Conservation (phyloP, 2,113 vertebrate species). For the Symphodus melops region DNA sequence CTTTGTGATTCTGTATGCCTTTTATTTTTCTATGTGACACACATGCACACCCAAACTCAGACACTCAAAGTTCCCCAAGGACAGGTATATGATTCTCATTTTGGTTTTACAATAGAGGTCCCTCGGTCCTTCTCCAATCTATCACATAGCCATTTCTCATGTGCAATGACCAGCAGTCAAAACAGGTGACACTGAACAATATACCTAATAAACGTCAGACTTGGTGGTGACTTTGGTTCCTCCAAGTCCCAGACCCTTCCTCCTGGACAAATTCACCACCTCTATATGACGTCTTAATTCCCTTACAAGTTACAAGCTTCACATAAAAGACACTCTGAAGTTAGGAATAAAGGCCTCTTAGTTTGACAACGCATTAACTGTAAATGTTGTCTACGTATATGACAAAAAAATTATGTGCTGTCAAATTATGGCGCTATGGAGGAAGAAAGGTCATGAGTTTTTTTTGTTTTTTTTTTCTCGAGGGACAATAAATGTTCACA, state of each 20-base stretch:
- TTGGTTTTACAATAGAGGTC: slow-evolving; percentile 5
- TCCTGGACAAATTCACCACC: not conserved
- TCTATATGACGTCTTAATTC: not conserved
- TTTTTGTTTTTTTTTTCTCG: too few species aligned
- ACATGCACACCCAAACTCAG: not conserved
- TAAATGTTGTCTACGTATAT: not conserved
- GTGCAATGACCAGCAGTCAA: slow-evolving; percentile 14
- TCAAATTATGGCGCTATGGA: not conserved
- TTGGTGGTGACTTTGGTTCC: slow-evolving; percentile 3
- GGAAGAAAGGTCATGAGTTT: not conserved
- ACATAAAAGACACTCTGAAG: slow-evolving; percentile 1
- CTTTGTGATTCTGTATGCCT: slow-evolving; percentile 12
- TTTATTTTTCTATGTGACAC: slow-evolving; percentile 2
- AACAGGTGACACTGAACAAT: slow-evolving; percentile 44
- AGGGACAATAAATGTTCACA: not conserved
- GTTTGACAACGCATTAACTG: not conserved
- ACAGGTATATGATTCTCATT: not conserved
- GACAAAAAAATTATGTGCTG: not conserved
- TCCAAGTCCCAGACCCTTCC: not conserved
- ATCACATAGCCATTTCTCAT: slow-evolving; percentile 31
- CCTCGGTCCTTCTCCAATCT: not conserved
- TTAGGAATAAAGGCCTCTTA: not conserved
- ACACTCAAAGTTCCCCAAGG: slow-evolving; percentile 26
- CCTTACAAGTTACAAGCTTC: not conserved
- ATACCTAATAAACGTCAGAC: slow-evolving; percentile 6